phyloP scores from a whole-genome alignment of 2,888 invertebrate genomes.

The Drosophila nr. perissopoda region DNA sequence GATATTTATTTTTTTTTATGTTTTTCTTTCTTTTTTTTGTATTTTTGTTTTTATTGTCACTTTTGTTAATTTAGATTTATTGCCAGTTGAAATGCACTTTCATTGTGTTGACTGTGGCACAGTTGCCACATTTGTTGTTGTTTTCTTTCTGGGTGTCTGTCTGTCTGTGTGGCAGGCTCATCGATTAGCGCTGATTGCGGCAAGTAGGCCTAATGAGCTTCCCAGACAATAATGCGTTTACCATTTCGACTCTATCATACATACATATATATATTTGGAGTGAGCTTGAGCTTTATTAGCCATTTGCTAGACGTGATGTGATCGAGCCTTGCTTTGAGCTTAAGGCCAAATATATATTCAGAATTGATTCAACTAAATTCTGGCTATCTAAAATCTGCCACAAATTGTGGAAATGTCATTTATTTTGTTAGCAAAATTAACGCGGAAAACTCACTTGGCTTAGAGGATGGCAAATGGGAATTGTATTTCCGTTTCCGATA shows the following conservation, averaged over 20 bases:
- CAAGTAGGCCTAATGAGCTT: slow-evolving; percentile 42
- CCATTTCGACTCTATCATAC: background rate
- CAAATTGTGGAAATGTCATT: background rate
- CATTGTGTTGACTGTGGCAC: slow-evolving; percentile 57
- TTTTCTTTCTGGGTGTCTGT: no score
- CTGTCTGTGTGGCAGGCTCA: slow-evolving; percentile 2
- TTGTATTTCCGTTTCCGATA: background rate
- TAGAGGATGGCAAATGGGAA: background rate
- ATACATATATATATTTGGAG: background rate
- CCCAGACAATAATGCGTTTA: slow-evolving; percentile 25
- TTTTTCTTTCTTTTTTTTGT: slow-evolving; percentile 18
- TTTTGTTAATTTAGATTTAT: slow-evolving; percentile 76
- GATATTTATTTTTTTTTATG: slow-evolving; percentile 1
- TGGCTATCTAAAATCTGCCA: background rate
- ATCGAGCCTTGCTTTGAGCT: background rate
- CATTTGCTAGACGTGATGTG: background rate
- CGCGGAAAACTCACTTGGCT: background rate
- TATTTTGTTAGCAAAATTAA: background rate
- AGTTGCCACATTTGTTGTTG: slow-evolving; percentile 18
- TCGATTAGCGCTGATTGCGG: slow-evolving; percentile 44
- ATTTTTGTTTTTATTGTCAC: slow-evolving; percentile 56
- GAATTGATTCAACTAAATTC: background rate
- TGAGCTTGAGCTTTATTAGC: background rate
- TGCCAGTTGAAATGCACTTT: slow-evolving; percentile 65
- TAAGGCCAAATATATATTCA: background rate